A percentile compares a stretch with the other conserved stretches of the same genome.
Conservation (phyloP, 2,888 invertebrate genomes). For the Agonopterix subpropinquella region DNA sequence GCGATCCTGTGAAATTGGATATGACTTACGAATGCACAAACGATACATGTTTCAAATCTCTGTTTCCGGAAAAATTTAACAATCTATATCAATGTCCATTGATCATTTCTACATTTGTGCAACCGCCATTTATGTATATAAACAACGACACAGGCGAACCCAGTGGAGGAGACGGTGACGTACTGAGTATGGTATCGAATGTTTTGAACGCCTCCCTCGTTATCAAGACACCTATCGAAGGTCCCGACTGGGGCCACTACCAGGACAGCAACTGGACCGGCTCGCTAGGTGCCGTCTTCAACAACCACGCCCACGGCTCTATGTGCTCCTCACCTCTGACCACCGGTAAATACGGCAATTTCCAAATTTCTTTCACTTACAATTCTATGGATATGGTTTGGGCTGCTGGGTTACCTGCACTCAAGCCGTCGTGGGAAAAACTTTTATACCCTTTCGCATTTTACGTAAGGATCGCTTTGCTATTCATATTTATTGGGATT, state of each 20-base stretch:
- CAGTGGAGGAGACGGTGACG: conserved; percentile 40
- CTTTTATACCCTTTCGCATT: conserved; percentile 37
- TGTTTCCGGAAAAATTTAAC: conserved; percentile 31
- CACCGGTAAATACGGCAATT: conserved; percentile 34
- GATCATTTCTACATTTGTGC: conserved; percentile 39
- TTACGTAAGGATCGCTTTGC: conserved; percentile 27
- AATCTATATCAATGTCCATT: conserved; percentile 38
- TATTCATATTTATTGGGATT: conserved; percentile 32
- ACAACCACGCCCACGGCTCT: conserved; percentile 30
- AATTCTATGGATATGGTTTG: conserved; percentile 46
- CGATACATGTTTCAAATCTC: conserved; percentile 25
- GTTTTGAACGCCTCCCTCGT: conserved; percentile 41
- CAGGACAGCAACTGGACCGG: conserved; percentile 47
- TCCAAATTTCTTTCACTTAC: conserved; percentile 46
- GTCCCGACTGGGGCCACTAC: conserved; percentile 29
- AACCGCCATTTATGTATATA: conserved; percentile 46
- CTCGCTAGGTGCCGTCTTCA: conserved; percentile 41
- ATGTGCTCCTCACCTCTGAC: conserved; percentile 39
- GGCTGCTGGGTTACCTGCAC: conserved; percentile 31
- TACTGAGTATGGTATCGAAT: conserved; percentile 31
- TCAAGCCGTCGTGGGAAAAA: conserved; percentile 40
- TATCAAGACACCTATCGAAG: conserved; percentile 26
- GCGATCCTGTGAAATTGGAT: conserved; percentile 24
- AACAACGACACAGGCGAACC: conserved; percentile 23
- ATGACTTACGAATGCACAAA: conserved; percentile 21